Evolutionary conservation across 2,888 invertebrate genomes (phyloP).

Genomic region (Sphecodes monilicornis): DNA sequence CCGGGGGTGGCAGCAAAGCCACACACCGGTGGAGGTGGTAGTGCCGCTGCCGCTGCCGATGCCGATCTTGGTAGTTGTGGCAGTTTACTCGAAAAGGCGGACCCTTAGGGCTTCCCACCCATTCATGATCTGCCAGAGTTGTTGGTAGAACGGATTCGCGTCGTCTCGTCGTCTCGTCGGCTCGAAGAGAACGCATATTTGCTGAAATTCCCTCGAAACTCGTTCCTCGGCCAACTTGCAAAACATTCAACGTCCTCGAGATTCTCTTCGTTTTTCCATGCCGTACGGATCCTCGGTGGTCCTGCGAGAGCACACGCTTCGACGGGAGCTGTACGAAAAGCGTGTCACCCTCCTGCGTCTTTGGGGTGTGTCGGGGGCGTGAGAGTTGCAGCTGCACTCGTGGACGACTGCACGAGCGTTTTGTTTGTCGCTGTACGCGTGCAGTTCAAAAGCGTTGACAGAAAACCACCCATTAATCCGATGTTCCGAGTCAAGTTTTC

Average conservation of each 20-base stretch:
- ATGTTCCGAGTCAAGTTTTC: background rate
- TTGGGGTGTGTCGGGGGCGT: conserved; percentile 82
- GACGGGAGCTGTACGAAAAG: conserved; percentile 56
- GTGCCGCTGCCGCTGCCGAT: conserved; percentile 60
- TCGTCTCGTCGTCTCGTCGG: conserved; percentile 15
- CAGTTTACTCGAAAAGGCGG: conserved; percentile 77
- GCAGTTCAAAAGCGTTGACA: background rate
- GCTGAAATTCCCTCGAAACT: background rate
- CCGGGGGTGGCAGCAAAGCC: conserved; percentile 71
- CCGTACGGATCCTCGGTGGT: background rate
- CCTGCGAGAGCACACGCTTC: conserved; percentile 12
- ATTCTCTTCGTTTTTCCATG: background rate
- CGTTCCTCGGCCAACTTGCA: background rate
- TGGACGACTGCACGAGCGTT: conserved; percentile 65
- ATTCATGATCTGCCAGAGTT: conserved; percentile 64
- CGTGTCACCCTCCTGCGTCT: conserved; percentile 72
- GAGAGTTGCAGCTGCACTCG: conserved; percentile 73
- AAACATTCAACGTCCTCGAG: background rate
- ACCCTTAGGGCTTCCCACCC: conserved; percentile 74
- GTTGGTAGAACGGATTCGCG: conserved; percentile 46
- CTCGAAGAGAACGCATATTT: conserved; percentile 36
- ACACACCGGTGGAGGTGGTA: conserved; percentile 77
- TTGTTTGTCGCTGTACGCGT: background rate
- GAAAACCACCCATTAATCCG: conserved; percentile 12
- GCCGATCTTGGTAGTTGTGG: conserved; percentile 71